Conservation (phyloP, 2,113 vertebrate species). For the Aphyosemion australe region DNA sequence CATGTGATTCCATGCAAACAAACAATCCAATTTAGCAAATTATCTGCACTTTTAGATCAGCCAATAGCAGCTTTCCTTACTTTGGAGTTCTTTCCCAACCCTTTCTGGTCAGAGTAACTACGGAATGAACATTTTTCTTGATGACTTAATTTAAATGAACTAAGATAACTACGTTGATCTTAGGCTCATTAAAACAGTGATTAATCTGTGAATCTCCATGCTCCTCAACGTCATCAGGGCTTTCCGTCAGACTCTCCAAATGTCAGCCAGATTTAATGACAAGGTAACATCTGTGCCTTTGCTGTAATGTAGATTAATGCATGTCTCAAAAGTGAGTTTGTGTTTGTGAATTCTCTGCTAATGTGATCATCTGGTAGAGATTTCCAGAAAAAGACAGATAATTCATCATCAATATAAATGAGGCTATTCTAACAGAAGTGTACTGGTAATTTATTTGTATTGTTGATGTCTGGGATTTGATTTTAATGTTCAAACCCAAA, state of each 20-base stretch:
- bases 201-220: background rate
- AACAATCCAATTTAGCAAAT: too few relatives aligned
- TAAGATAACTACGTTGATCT: background rate
- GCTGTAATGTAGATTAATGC: background rate
- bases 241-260: background rate
- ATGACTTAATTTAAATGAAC: background rate
- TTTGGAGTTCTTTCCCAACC: too few relatives aligned
- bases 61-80: too few relatives aligned
- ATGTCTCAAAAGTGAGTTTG: background rate
- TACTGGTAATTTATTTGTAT: too few relatives aligned
- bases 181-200: slow-evolving; percentile 4
- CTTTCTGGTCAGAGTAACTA: too few relatives aligned
- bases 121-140: background rate
- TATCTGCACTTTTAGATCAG: too few relatives aligned
- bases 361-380: background rate
- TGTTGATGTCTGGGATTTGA: too few relatives aligned
- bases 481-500: background rate
- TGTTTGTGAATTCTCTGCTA: background rate
- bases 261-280: slow-evolving; percentile 10
- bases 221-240: background rate
- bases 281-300: background rate
- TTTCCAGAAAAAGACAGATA: background rate
- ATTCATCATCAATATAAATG: too few relatives aligned
- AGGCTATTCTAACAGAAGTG: too few relatives aligned
- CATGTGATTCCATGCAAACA: too few relatives aligned